A percentile compares a stretch with the other conserved stretches of the same genome.
These are phyloP conservation scores for Heterohyrax brucei DNA, from an alignment of 2,797 vertebrate genomes.

Conservation along the genomic window DNA sequence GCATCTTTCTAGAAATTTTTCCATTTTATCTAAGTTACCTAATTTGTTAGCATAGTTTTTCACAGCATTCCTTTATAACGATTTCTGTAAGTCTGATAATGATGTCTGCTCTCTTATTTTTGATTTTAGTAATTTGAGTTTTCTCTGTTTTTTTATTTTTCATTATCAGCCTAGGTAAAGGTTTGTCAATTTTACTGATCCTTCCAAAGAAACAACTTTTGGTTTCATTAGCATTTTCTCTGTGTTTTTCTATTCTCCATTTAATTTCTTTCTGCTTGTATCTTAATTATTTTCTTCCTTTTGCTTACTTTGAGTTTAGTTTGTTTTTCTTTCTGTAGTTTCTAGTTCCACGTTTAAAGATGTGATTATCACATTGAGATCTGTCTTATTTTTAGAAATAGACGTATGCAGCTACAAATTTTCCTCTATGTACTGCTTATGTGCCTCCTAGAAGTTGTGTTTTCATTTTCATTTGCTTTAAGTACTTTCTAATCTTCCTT, in stretches of 20 bases:
- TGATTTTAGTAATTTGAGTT: background rate
- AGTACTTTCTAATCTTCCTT: background rate
- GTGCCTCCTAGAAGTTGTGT: background rate
- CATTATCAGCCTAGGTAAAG: background rate
- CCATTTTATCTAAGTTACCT: background rate
- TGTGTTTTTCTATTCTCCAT: background rate
- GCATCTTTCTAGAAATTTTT: background rate
- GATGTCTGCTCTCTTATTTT: background rate
- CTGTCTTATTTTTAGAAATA: background rate
- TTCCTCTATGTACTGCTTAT: background rate
- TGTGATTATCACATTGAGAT: background rate
- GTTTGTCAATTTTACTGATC: background rate
- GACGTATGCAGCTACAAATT: background rate
- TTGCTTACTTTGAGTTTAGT: background rate
- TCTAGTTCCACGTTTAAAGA: background rate
- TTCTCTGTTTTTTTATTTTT: background rate
- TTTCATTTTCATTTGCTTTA: background rate
- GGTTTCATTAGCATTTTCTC: background rate
- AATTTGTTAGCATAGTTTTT: background rate
- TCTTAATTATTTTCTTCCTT: background rate
- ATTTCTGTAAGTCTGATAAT: background rate
- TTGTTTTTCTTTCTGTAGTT: background rate
- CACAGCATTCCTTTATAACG: background rate
- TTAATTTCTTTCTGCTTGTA: background rate
- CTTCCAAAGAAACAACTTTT: background rate